These are phyloP conservation scores for Nezara viridula DNA, from an alignment of 2,888 invertebrate species.

Conservation along the genomic window DNA sequence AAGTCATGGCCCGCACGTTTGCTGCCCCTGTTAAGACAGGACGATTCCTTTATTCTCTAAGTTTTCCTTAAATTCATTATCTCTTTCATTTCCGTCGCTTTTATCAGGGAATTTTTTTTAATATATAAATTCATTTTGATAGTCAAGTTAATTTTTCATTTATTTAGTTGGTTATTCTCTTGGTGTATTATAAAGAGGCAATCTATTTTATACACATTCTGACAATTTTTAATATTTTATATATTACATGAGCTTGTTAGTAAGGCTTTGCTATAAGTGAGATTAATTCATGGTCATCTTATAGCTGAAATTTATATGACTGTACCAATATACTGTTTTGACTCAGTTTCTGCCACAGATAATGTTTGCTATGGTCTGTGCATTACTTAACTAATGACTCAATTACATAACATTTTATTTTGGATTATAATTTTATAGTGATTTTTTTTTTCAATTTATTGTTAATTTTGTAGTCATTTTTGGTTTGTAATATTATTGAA, in stretches of 20 bases:
- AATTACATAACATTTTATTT: background rate
- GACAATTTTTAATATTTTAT: background rate
- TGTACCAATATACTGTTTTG: background rate
- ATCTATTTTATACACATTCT: background rate
- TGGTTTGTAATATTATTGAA: too few relatives aligned
- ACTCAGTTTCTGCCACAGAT: background rate
- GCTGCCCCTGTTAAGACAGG: too few relatives aligned
- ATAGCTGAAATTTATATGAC: background rate
- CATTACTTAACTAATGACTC: background rate
- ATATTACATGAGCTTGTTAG: background rate
- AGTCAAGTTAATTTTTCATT: background rate
- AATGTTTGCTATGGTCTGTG: background rate
- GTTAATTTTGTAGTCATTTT: too few relatives aligned
- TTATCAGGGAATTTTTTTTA: background rate
- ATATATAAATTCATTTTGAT: too few relatives aligned
- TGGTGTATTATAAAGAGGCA: background rate
- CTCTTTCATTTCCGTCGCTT: background rate
- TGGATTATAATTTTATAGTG: background rate
- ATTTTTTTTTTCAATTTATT: background rate
- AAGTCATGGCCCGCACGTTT: too few relatives aligned
- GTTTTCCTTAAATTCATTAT: too few relatives aligned
- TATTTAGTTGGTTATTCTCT: background rate
- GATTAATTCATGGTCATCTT: background rate
- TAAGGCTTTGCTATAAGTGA: background rate
- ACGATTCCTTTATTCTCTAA: too few relatives aligned